Conservation (phyloP, 2,888 invertebrate genomes). For the Rugalucina vietnamica region DNA sequence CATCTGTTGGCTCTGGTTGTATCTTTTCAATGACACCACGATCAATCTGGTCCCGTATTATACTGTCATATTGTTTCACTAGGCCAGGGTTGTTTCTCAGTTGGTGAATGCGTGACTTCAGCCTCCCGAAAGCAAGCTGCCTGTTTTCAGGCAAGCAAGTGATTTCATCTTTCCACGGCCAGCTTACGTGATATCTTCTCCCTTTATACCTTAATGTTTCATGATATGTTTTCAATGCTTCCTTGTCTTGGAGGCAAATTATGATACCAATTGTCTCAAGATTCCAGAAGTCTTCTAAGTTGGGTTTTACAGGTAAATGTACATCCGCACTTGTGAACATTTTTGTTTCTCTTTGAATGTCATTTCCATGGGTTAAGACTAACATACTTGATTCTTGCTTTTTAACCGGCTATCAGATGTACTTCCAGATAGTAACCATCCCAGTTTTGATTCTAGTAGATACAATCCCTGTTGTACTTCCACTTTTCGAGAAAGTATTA, state of each 20-base stretch:
- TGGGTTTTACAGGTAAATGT: not conserved
- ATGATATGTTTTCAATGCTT: slow-evolving; percentile 27
- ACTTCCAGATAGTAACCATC: slow-evolving; percentile 19
- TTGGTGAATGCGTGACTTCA: slow-evolving; percentile 24
- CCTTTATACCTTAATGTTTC: slow-evolving; percentile 25
- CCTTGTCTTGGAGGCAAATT: not conserved
- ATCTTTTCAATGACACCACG: slow-evolving; percentile 35
- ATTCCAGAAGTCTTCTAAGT: slow-evolving; percentile 33
- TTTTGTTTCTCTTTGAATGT: not conserved
- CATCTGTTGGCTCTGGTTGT: not conserved
- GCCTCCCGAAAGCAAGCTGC: slow-evolving; percentile 23
- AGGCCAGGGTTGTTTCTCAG: slow-evolving; percentile 9
- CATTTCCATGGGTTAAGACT: not conserved
- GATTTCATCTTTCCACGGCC: slow-evolving; percentile 39
- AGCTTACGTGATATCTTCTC: slow-evolving; percentile 29
- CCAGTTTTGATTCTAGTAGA: slow-evolving; percentile 14
- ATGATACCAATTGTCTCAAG: slow-evolving; percentile 29
- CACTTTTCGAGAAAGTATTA: not conserved
- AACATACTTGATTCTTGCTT: not conserved
- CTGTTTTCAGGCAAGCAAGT: slow-evolving; percentile 23
- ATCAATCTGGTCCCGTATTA: slow-evolving; percentile 22
- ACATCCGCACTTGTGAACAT: not conserved
- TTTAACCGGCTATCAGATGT: not conserved
- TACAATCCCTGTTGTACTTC: slow-evolving; percentile 19
- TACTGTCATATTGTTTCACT: slow-evolving; percentile 23